Base-by-base conservation (phyloP, 2,888 invertebrate genomes). In the Sesia bembeciformis region DNA sequence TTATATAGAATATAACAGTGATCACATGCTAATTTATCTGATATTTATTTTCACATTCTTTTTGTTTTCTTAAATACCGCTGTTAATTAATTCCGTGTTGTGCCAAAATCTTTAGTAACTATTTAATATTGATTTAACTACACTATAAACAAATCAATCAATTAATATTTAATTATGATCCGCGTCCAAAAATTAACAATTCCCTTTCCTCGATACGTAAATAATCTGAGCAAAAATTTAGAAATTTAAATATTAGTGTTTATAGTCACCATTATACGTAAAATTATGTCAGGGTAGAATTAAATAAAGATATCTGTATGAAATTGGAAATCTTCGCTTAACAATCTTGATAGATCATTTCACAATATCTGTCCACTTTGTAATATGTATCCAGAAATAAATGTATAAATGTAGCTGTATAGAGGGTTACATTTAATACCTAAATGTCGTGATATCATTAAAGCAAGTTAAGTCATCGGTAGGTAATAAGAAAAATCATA, bases 201-300 rank as follows among this genome's bases (percentile, higher is more conserved):
- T 8, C 51, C 54, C 54, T 40, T 54, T 72, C 70, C 65, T 71
- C 67, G 69, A 82, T 84, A 84, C 81, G 82, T 84, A 83, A 84
- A 67, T 46, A 46, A 69, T 68, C 74, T 67, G 78, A 84, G 77
- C 83, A 86, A 85, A 77, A 76, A 76, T 78, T 52, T 84, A 82
- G 80, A 67, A 73, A 64, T 70, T 72, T 72, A 75, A 80, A 77
- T 77, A 69, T 81, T 87, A 88, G 85, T 80, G 74, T 84, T 84
- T 74, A 82, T 88, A 88, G 84, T 86, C 93, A 93, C 93, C 93
- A 93, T 93, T 93, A 94, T 94, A 94, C 94, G 94, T 94, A 94
- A 94, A 93, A 94, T 94, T 93, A 93, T 94, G 94, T 94, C 94
- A 94, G 94, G 94, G 94, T 94, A 88, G 87, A 86, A 70, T 80